Percentiles rank a stretch among this genome's conserved stretches.
Evolutionary conservation across 2,113 vertebrate species (phyloP).

Genomic region (Corynorhinus townsendii): DNA sequence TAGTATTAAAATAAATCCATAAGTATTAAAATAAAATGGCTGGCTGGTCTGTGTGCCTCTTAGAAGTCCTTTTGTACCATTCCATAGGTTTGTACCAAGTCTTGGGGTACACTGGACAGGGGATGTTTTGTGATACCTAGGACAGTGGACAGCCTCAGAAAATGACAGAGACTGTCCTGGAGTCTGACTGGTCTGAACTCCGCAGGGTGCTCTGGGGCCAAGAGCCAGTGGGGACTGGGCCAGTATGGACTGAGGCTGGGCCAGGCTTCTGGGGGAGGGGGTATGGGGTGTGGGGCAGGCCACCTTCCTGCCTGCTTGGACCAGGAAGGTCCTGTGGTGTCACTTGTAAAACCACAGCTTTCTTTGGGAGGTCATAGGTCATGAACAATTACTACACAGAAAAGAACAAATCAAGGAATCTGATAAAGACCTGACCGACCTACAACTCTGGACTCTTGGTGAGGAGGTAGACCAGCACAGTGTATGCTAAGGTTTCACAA

Average conservation of each 20-base stretch:
- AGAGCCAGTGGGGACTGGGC: background rate
- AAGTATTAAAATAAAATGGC: background rate
- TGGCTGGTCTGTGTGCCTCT: background rate
- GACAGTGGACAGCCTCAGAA: background rate
- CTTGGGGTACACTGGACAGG: background rate
- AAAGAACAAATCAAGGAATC: background rate
- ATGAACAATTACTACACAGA: background rate
- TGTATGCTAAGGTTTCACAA: accelerated
- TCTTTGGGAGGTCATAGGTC: background rate
- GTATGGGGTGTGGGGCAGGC: background rate
- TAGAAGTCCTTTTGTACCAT: background rate
- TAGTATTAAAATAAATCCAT: background rate
- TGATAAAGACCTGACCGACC: background rate
- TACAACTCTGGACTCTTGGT: accelerated
- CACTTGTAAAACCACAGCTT: background rate
- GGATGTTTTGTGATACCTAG: background rate
- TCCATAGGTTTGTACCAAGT: background rate
- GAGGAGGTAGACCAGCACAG: accelerated
- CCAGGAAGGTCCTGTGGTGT: background rate
- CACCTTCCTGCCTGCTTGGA: background rate
- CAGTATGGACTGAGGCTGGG: background rate
- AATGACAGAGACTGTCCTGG: background rate
- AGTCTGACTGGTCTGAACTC: background rate
- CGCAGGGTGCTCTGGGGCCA: accelerated
- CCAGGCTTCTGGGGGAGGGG: background rate